A percentile compares a stretch with the other conserved stretches of the same genome.
phyloP scores from a whole-genome alignment of 2,888 invertebrate species.

The Phaedon cochleariae region DNA sequence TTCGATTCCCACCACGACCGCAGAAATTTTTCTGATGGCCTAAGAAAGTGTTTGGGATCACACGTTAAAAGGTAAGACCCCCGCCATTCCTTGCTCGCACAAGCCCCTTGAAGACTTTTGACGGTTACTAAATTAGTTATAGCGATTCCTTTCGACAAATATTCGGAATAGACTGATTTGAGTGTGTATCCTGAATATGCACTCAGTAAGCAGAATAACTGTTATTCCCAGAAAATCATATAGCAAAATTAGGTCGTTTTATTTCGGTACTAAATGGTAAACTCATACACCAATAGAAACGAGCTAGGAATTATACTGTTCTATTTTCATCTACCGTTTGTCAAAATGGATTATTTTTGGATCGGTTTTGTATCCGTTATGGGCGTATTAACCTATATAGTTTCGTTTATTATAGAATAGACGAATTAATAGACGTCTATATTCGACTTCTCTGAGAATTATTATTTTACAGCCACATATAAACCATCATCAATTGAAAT shows the following conservation, averaged over 20 bases:
- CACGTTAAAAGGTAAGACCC: no score
- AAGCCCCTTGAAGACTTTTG: no score
- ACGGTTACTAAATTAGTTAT: no score
- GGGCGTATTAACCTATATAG: constrained; percentile 27
- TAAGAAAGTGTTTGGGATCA: no score
- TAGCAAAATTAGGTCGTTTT: constrained; percentile 37
- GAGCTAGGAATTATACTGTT: constrained; percentile 28
- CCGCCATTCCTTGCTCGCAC: no score
- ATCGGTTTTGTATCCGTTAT: constrained; percentile 28
- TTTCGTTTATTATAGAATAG: constrained; percentile 8
- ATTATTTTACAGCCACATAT: no score
- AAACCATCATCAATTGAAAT: no score
- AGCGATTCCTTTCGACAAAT: no score
- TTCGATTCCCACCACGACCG: no score
- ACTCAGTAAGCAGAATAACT: background rate
- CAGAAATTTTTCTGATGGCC: no score
- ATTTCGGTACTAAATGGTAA: constrained; percentile 41
- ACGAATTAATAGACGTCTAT: background rate
- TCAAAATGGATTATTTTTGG: constrained; percentile 32
- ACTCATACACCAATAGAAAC: constrained; percentile 23
- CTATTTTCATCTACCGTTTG: constrained; percentile 32
- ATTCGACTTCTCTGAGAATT: background rate
- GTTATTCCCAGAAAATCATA: background rate
- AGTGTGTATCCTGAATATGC: background rate
- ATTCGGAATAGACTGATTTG: no score